Base-by-base conservation (phyloP, 1,140 invertebrate species). In the Formica selysi region DNA sequence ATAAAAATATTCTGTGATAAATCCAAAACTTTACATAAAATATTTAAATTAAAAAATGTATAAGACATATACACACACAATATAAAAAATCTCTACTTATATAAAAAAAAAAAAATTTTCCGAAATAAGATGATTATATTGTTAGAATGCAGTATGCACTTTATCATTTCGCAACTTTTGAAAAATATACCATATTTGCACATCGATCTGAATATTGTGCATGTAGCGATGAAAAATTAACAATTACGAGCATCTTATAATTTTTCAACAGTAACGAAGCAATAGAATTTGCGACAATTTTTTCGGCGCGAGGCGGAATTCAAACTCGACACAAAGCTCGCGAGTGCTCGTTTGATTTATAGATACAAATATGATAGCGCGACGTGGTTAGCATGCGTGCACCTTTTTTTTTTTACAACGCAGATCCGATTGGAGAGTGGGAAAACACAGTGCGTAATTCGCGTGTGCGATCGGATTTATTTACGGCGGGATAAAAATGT, bases 381-480 rank as follows among this genome's bases (percentile, higher is more conserved):
- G 19, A 44, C 79, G 41, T 44, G 54, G 38, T 57, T 59, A 38
- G 38, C 67, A 73, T 73, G 51, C 67, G 54, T 67, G 67, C 44
- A 62, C 70, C n/a, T 22, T 61, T 74, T 68, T 41, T 32, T 70
- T 71, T 71, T 19, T 61, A 59, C 29, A 74, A 48, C 68, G 65
- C 54, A 83, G 73, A 83, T 38, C 38, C 68, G 68, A 83, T 83
- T 73, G 79, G 61, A 62, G 61, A 74, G 79, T n/a, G 79, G 79
- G 79, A 54, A 73, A 81, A 81, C 67, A 54, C 79, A 51, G 54
- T 57, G 79, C 57, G 79, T 83, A 83, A 83, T 83, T 83, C 68
- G 38, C 79, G 68, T 38, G 68, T 38, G 68, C 68, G 79, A 83
- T 83, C 68, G 68, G 79, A 83, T 83, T 83, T 83, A 83, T 83